Percentiles rank a stretch among this genome's conserved stretches.
Evolutionary conservation across 2,797 vertebrate genomes (phyloP).

Genomic region (Enteromius paludinosus): DNA sequence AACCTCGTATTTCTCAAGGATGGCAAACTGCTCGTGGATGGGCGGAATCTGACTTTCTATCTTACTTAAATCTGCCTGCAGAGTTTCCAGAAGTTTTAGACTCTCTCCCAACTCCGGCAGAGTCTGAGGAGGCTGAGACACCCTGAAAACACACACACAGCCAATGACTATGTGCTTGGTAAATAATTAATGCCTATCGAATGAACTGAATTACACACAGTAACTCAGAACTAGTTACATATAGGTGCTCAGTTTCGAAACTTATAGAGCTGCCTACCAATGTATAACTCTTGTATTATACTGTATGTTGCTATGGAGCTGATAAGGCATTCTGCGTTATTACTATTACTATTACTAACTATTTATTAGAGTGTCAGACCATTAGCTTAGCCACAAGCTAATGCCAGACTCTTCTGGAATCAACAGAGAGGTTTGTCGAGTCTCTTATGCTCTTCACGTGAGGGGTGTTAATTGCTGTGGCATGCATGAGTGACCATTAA

Average conservation of each 20-base stretch:
- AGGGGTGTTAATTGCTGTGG: conserved; percentile 36
- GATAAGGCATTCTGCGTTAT: neutral
- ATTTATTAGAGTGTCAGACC: neutral
- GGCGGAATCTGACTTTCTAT: conserved; percentile 79
- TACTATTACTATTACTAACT: neutral
- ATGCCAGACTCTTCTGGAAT: conserved; percentile 10
- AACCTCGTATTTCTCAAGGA: conserved; percentile 86
- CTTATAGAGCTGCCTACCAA: neutral
- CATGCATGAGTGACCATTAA: conserved; percentile 30
- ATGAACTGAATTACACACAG: conserved; percentile 3
- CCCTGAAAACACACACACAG: conserved; percentile 63
- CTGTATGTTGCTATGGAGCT: neutral
- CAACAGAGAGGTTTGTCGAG: conserved; percentile 15
- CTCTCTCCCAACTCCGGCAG: conserved; percentile 77
- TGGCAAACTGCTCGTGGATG: conserved; percentile 85
- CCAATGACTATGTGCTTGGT: neutral
- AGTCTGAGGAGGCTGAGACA: conserved; percentile 76
- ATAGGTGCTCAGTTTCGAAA: neutral
- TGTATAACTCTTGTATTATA: neutral
- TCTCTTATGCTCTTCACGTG: conserved; percentile 30
- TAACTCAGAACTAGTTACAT: neutral
- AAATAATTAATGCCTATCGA: neutral
- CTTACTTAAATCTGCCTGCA: conserved; percentile 76
- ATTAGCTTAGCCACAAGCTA: conserved; percentile 29
- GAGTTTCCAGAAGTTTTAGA: conserved; percentile 78